Conservation (phyloP, 2,888 invertebrate species). For the Prostheceraeus crozeri region DNA sequence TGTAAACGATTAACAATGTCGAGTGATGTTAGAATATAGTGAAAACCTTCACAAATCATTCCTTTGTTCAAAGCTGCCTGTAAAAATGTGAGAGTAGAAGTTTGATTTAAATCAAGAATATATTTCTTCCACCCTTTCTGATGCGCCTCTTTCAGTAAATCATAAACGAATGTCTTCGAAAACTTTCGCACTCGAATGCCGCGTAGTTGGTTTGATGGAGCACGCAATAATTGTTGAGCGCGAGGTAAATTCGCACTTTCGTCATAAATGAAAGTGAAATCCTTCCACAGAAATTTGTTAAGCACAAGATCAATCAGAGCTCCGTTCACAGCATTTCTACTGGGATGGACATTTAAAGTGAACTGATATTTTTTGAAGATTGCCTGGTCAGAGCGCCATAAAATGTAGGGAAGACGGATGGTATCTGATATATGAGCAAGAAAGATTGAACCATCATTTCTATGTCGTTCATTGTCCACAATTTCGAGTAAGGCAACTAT, state of each 20-base stretch:
- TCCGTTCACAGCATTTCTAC: background rate
- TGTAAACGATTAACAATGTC: too few relatives aligned
- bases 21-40: background rate
- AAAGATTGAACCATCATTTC: too few relatives aligned
- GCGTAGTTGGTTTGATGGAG: background rate
- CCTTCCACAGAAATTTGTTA: background rate
- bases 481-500: too few relatives aligned
- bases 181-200: background rate
- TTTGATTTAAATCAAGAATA: slow-evolving; percentile 15
- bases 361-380: too few relatives aligned
- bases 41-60: background rate
- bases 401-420: too few relatives aligned
- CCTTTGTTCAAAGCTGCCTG: slow-evolving; percentile 2
- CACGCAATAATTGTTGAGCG: background rate
- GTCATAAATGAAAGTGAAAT: slow-evolving; percentile 3
- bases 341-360: slow-evolving; percentile 2
- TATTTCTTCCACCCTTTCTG: background rate
- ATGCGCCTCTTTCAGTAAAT: background rate
- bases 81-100: background rate
- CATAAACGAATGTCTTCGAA: background rate
- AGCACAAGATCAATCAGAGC: slow-evolving; percentile 10
- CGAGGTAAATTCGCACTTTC: background rate
- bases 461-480: too few relatives aligned
- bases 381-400: too few relatives aligned
- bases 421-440: too few relatives aligned